These are phyloP conservation scores for Rhea americana DNA, from an alignment of 2,113 vertebrate species.

Conservation along the genomic window DNA sequence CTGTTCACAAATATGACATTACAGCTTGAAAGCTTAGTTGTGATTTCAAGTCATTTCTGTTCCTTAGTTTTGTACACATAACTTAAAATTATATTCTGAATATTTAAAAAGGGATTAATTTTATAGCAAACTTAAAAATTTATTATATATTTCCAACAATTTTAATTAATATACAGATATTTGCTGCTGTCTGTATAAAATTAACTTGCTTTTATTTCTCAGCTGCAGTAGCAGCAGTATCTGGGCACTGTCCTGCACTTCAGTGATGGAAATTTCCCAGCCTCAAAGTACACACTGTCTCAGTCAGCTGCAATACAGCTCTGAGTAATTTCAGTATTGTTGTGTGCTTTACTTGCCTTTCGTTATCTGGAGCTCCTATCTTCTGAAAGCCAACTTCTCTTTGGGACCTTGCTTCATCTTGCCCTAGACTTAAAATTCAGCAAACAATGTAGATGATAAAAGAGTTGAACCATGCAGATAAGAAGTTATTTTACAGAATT, in stretches of 20 bases:
- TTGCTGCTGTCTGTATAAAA: neutral
- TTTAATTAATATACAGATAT: neutral
- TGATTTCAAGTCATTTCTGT: neutral
- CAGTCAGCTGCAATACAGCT: conserved; percentile 60
- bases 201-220: conserved; percentile 44
- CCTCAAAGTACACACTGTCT: conserved; percentile 52
- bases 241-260: conserved; percentile 45
- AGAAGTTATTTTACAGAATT: neutral
- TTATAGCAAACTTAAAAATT: conserved; percentile 7
- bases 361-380: conserved; percentile 46
- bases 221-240: conserved; percentile 36
- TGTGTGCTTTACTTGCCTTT: conserved; percentile 48
- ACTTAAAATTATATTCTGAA: neutral
- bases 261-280: conserved; percentile 69
- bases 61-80: neutral
- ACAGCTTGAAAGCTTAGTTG: neutral
- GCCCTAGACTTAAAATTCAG: conserved; percentile 17
- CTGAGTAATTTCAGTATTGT: conserved; percentile 56
- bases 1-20: neutral
- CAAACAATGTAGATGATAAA: conserved; percentile 25
- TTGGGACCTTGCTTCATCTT: conserved; percentile 42
- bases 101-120: neutral
- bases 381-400: conserved; percentile 48
- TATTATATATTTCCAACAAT: neutral
- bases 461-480: neutral